Conservation (phyloP, 2,888 invertebrate species). For the Neoaliturus tenellus region DNA sequence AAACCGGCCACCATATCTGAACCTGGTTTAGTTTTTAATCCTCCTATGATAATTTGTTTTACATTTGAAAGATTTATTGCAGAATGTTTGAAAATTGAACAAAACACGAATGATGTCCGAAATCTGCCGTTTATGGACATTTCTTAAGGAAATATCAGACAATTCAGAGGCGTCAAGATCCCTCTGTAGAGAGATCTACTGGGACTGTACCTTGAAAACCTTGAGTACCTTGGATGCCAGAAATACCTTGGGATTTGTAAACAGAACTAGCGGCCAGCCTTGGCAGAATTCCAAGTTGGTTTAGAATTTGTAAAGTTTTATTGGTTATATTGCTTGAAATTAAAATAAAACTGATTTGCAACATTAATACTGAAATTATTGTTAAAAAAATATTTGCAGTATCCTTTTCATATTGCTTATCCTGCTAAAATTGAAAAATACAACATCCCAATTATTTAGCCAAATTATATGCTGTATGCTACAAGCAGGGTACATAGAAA, state of each 20-base stretch:
- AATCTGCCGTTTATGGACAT: too few relatives aligned
- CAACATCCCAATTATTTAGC: too few relatives aligned
- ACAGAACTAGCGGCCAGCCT: conserved; percentile 18
- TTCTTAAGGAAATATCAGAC: not conserved
- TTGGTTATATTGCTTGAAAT: not conserved
- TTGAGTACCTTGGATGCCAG: conserved; percentile 26
- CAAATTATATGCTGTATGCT: too few relatives aligned
- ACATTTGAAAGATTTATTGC: not conserved
- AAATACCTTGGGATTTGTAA: conserved; percentile 32
- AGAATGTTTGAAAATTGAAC: too few relatives aligned
- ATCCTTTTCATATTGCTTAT: too few relatives aligned
- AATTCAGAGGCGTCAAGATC: too few relatives aligned
- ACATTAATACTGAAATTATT: not conserved
- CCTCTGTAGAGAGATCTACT: not conserved
- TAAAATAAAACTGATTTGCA: not conserved
- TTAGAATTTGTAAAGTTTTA: conserved; percentile 1
- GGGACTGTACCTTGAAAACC: conserved; percentile 34
- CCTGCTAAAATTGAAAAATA: too few relatives aligned
- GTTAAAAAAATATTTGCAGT: too few relatives aligned
- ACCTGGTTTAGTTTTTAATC: not conserved
- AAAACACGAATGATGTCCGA: too few relatives aligned
- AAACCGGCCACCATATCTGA: not conserved
- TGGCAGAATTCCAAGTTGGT: conserved; percentile 2
- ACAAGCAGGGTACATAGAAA: too few relatives aligned
- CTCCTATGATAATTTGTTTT: not conserved